These are phyloP conservation scores for Otolemur crassicaudatus DNA, from an alignment of 2,797 vertebrate genomes.

Conservation along the genomic window DNA sequence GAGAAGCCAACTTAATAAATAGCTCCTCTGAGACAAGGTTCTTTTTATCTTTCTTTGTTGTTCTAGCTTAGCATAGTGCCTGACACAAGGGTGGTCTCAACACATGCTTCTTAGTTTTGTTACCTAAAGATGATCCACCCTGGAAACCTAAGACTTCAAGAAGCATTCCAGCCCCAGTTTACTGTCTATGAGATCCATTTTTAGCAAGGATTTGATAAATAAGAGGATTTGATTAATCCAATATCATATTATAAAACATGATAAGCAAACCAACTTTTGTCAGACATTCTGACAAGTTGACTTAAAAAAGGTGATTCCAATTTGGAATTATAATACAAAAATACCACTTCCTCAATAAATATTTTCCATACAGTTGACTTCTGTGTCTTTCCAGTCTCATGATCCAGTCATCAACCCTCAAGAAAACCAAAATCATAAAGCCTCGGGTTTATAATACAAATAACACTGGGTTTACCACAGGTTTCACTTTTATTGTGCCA, in stretches of 20 bases:
- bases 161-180: constrained; percentile 1
- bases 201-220: background rate
- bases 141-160: background rate
- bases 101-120: background rate
- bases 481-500: background rate
- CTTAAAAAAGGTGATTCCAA: constrained; percentile 18
- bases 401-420: background rate
- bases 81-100: background rate
- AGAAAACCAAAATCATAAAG: constrained; percentile 56
- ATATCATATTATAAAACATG: background rate
- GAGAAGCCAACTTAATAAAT: background rate
- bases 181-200: background rate
- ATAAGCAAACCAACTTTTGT: background rate
- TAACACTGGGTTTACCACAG: background rate
- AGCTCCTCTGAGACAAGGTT: background rate
- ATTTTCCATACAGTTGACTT: constrained; percentile 27
- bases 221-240: background rate
- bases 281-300: background rate
- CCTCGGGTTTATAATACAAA: background rate
- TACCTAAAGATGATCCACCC: background rate
- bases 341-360: constrained; percentile 55
- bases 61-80: background rate
- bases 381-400: constrained; percentile 28
- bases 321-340: constrained; percentile 51
- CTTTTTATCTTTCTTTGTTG: background rate